phyloP scores from a whole-genome alignment of 1,140 invertebrate species.

The Micrasema minimum region DNA sequence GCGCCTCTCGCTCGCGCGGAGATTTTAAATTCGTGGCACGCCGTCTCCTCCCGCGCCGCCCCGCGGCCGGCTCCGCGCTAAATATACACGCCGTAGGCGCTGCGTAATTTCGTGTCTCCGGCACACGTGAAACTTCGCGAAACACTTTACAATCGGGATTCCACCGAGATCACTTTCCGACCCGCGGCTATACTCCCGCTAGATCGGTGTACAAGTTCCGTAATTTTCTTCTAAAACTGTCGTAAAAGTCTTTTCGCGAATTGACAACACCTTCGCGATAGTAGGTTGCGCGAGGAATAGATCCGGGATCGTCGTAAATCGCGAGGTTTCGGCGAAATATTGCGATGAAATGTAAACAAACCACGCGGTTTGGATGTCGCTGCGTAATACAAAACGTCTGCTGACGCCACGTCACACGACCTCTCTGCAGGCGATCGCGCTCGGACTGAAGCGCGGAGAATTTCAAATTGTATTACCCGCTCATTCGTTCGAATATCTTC shows the following conservation, averaged over 20 bases:
- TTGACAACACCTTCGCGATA: not conserved
- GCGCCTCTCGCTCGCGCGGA: slow-evolving; percentile 43
- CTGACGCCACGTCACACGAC: slow-evolving; percentile 22
- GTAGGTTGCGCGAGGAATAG: not conserved
- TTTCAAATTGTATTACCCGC: slow-evolving; percentile 34
- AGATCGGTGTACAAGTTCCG: not conserved
- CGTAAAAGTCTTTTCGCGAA: slow-evolving; percentile 6
- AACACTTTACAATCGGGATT: not conserved
- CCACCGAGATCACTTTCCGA: not conserved
- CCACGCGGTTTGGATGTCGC: slow-evolving; percentile 39
- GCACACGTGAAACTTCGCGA: slow-evolving; percentile 32
- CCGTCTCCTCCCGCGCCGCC: slow-evolving; percentile 7
- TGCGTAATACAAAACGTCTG: slow-evolving; percentile 32
- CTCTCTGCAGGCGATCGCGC: slow-evolving; percentile 32
- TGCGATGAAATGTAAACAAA: slow-evolving; percentile 42
- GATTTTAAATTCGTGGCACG: slow-evolving; percentile 43
- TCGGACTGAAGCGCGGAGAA: slow-evolving; percentile 31
- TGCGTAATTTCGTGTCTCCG: slow-evolving; percentile 38
- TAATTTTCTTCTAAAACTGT: slow-evolving; percentile 4
- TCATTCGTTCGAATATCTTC: slow-evolving; percentile 26
- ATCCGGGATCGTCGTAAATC: slow-evolving; percentile 5
- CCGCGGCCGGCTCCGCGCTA: slow-evolving; percentile 28
- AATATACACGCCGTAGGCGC: slow-evolving; percentile 43
- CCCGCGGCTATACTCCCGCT: slow-evolving; percentile 2
- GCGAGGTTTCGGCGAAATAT: slow-evolving; percentile 13